Evolutionary conservation across 2,113 vertebrate genomes (phyloP), one percentile per base, ranked within the genome.

Genomic region (Aphyosemion australe): DNA sequence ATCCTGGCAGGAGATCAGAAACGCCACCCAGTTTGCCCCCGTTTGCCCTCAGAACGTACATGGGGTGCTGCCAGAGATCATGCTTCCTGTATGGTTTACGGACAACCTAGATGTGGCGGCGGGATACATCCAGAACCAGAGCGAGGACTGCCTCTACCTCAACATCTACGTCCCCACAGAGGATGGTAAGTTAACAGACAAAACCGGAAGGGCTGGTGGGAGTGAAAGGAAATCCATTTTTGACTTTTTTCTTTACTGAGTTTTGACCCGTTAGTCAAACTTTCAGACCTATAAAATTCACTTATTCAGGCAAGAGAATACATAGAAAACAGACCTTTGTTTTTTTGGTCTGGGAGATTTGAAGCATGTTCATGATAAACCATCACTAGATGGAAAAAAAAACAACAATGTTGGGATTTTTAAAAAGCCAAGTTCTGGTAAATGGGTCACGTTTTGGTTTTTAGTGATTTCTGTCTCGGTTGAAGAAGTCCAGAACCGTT

Each of bases 1-100:
- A n/a, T 96, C 95, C 14, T 96, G 95, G 95, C 93, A 93, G 54
- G 95, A 95, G 77, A 93, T 95, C 57, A 93, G 95, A 68, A 97
- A 97, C 50, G 95, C 95, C 89, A 96, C 94, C 2, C 93, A 93
- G 81, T 96, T 97, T 7, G 94, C 94, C 43, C 94, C 95, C 0
- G 95, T 96, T 69, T 97, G 95, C 86, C 95, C 95, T 5, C 95
- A 97, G 89, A 97, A 95, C 50, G 88, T 96, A 47, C 95, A 96
- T 14, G 95, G 95, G 13, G 94, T 95, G 75, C 92, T 97, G 56
- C 95, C 95, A 0, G 95, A 95, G 79, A 95, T 97, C 58, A 97
- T 97, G 95, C 91, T 97, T 14, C 95, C 95, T 0, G 94, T 97
- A 60, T 97, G 95, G 95, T 97, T 96, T 91, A 96, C 95, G 0